A percentile compares a stretch with the other conserved stretches of the same genome.
phyloP scores from a whole-genome alignment of 2,113 vertebrate genomes.

The Brachypteracias leptosomus region DNA sequence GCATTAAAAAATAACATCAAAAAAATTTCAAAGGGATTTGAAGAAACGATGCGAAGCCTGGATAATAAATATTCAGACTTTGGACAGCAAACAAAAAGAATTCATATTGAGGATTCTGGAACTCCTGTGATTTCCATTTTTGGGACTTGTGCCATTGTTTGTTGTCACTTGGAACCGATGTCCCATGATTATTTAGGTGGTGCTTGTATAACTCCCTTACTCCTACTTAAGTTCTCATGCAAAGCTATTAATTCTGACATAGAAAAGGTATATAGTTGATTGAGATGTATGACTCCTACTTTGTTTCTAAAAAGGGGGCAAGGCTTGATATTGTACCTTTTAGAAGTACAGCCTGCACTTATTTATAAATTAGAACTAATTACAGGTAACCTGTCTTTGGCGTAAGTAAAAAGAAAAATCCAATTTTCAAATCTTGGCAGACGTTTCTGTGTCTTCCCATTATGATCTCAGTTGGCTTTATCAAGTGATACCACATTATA shows the following conservation, averaged over 20 bases:
- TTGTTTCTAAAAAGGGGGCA: slow-evolving; percentile 50
- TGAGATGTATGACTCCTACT: slow-evolving; percentile 8
- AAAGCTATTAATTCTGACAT: slow-evolving; percentile 3
- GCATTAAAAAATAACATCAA: neutral
- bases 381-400: slow-evolving; percentile 74
- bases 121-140: neutral
- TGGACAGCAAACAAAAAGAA: neutral
- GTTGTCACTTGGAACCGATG: neutral
- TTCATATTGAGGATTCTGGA: neutral
- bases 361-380: slow-evolving; percentile 79
- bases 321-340: slow-evolving; percentile 54
- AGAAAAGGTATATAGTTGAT: neutral
- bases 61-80: neutral
- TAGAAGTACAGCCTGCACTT: slow-evolving; percentile 67
- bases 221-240: neutral
- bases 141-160: neutral
- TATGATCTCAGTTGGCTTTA: slow-evolving; percentile 74
- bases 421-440: slow-evolving; percentile 66
- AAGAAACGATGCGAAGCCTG: neutral
- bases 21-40: neutral
- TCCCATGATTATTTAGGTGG: neutral
- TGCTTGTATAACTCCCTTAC: neutral
- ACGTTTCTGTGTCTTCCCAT: slow-evolving; percentile 46
- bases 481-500: slow-evolving; percentile 67
- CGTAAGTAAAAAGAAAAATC: slow-evolving; percentile 46